A percentile compares a stretch with the other conserved stretches of the same genome.
These are phyloP conservation scores for Rutpela maculata DNA, from an alignment of 2,888 invertebrate genomes.

Conservation along the genomic window DNA sequence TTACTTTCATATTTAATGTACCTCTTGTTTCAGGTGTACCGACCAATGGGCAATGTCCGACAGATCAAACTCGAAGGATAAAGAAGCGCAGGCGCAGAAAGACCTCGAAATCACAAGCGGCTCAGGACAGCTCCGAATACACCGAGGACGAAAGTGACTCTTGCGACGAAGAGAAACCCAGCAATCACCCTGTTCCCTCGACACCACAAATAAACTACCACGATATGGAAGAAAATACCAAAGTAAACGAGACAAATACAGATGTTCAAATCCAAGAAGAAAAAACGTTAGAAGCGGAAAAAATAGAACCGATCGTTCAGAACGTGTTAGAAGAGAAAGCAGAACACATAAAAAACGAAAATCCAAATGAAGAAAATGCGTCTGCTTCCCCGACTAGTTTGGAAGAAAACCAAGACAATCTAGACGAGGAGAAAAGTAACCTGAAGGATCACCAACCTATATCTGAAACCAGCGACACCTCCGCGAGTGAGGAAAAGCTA, in stretches of 20 bases:
- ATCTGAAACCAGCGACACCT: neutral
- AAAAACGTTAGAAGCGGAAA: conserved; percentile 8
- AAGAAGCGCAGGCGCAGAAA: conserved; percentile 65
- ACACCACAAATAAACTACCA: conserved; percentile 1
- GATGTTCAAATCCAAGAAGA: neutral
- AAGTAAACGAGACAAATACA: conserved; percentile 5
- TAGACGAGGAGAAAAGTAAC: conserved; percentile 13
- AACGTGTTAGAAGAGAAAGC: neutral
- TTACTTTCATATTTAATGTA: neutral
- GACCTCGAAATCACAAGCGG: conserved; percentile 57
- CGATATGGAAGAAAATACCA: conserved; percentile 57
- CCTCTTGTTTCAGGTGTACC: conserved; percentile 53
- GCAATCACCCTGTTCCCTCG: conserved; percentile 3
- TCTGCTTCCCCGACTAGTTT: neutral
- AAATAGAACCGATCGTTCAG: neutral
- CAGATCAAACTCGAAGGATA: conserved; percentile 55
- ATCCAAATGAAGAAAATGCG: neutral
- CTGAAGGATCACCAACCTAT: conserved; percentile 17
- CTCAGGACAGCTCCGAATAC: conserved; percentile 63
- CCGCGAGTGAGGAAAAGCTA: conserved; percentile 7
- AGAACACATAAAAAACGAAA: neutral
- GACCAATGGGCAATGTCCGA: conserved; percentile 47
- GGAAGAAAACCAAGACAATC: conserved; percentile 40
- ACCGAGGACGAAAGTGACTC: conserved; percentile 58
- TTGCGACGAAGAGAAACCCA: conserved; percentile 35